Base-by-base conservation (phyloP, 2,113 vertebrate genomes). In the Ameiurus melas region DNA sequence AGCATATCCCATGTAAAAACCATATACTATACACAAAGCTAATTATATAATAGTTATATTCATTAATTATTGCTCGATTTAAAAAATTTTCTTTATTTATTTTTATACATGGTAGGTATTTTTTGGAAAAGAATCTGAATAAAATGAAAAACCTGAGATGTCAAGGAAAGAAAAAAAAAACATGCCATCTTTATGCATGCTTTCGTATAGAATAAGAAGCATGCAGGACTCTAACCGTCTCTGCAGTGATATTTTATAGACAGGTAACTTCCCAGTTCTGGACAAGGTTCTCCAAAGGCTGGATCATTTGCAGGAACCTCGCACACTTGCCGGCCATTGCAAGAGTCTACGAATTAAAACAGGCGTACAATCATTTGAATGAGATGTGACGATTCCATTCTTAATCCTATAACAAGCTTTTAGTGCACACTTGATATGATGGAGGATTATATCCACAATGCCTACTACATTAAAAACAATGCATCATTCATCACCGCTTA, bases 181-280 rank as follows among this genome's bases (percentile, higher is more conserved):
- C n/a, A 27, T 51, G 10, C 22, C 5, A 81, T 9, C 17, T 20
- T 20, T 4, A 57, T 39, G 20, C 43, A 83, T 83, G 19, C 30
- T 22, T 82, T 25, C 6, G 20, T n/a, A 43, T 78, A n/a, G 30
- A 70, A 73, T 22, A 43, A 79, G 39, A 90, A 73, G 80, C 1
- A 71, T 22, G 17, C 47, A 78, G 79, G n/a, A 84, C 84, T 86
- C 96, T 93, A 91, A 98, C 98, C 97, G 91, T 98, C 94, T 93
- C 89, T 96, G 94, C 98, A 99, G 94, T 92, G 94, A 86, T 98
- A 98, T 0, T 95, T 96, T 87, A 99, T 87, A 87, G 96, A 97
- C 86, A 99, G 94, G 92, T 99, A 99, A 91, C 95, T 99, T 90
- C 97, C 96, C 27, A 90, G 88, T 4, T 68, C 64, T 30, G 96